phyloP scores from a whole-genome alignment of 1,140 invertebrate species.

The Leptoteleia sp. region DNA sequence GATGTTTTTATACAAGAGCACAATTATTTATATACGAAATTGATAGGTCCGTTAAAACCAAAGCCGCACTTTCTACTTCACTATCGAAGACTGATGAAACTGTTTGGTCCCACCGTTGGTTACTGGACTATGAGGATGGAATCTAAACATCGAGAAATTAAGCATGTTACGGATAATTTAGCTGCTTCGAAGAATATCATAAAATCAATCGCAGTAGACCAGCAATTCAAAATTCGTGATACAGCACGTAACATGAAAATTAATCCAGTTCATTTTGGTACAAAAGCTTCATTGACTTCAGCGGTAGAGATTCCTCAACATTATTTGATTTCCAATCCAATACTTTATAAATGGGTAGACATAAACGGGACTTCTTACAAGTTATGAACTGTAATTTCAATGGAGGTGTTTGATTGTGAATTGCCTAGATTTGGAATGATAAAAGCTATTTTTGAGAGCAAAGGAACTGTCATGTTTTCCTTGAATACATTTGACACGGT shows the following conservation, averaged over 20 bases:
- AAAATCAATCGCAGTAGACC: constrained; percentile 36
- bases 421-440: constrained; percentile 10
- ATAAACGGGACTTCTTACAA: neutral
- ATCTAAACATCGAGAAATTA: constrained; percentile 54
- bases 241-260: constrained; percentile 2
- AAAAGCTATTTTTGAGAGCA: constrained; percentile 2
- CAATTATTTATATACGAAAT: constrained; percentile 29
- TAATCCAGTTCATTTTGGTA: too few species aligned
- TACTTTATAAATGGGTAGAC: neutral
- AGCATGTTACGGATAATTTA: constrained; percentile 28
- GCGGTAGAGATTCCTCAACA: too few species aligned
- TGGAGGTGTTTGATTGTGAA: constrained; percentile 6
- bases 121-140: constrained; percentile 52
- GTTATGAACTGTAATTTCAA: too few species aligned
- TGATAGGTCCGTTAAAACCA: constrained; percentile 31
- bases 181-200: constrained; percentile 31
- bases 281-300: too few species aligned
- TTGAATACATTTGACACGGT: constrained; percentile 1
- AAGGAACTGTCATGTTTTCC: constrained; percentile 2
- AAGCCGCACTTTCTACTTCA: constrained; percentile 43
- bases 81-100: constrained; percentile 25
- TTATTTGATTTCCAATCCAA: constrained; percentile 1
- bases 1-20: constrained; percentile 26
- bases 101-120: constrained; percentile 28
- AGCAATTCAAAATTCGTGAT: constrained; percentile 34